Evolutionary conservation across 2,113 vertebrate species (phyloP).

Genomic region (Suncus etruscus): DNA sequence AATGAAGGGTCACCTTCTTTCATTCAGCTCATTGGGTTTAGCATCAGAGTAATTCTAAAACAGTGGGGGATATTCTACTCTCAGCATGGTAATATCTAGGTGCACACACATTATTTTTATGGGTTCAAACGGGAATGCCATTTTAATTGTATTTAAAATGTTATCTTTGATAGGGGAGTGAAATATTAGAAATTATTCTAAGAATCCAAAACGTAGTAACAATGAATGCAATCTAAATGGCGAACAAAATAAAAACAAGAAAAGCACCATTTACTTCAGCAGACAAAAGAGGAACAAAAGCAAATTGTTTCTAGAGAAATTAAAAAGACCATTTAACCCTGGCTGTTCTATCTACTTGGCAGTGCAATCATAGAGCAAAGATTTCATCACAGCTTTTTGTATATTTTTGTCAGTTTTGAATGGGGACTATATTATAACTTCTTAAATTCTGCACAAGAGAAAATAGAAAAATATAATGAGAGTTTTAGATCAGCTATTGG

Average conservation of each 20-base stretch:
- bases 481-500: neutral
- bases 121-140: slow-evolving; percentile 64
- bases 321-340: slow-evolving; percentile 51
- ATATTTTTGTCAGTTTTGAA: slow-evolving; percentile 30
- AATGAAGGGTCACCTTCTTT: slow-evolving; percentile 73
- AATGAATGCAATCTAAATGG: slow-evolving; percentile 23
- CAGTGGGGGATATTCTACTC: slow-evolving; percentile 65
- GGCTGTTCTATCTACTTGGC: slow-evolving; percentile 27
- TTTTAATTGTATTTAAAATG: slow-evolving; percentile 75
- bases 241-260: slow-evolving; percentile 25
- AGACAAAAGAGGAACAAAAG: slow-evolving; percentile 40
- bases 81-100: slow-evolving; percentile 67
- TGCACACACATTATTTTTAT: slow-evolving; percentile 33
- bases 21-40: slow-evolving; percentile 74
- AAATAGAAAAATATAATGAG: neutral
- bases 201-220: neutral
- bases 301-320: slow-evolving; percentile 39
- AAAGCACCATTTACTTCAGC: slow-evolving; percentile 38
- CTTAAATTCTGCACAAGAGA: neutral
- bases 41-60: slow-evolving; percentile 68
- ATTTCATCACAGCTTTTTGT: neutral
- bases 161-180: slow-evolving; percentile 40
- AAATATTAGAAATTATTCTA: slow-evolving; percentile 60
- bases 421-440: neutral
- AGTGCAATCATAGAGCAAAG: neutral